A percentile compares a stretch with the other conserved stretches of the same genome.
Evolutionary conservation across 2,888 invertebrate species (phyloP).

Genomic region (Nymphalis urticae): DNA sequence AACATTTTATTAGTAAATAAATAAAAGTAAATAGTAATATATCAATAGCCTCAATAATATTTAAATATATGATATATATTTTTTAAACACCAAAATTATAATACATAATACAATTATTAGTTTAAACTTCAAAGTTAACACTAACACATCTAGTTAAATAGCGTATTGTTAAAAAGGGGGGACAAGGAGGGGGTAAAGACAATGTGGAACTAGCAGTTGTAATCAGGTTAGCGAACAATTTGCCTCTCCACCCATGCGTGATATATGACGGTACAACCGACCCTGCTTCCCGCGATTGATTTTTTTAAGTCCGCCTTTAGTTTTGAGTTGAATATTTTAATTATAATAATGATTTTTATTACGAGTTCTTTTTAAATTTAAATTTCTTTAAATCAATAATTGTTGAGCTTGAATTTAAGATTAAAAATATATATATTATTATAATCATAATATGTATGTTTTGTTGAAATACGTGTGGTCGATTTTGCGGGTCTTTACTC

Average conservation of each 20-base stretch:
- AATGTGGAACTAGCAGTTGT: constrained; percentile 81
- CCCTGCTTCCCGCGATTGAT: constrained; percentile 51
- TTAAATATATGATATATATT: too few relatives aligned
- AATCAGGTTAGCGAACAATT: constrained; percentile 92
- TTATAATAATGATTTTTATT: constrained; percentile 7
- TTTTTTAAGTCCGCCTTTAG: constrained; percentile 46
- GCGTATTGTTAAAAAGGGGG: constrained; percentile 7
- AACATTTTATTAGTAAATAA: too few relatives aligned
- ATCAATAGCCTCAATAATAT: too few relatives aligned
- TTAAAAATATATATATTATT: too few relatives aligned
- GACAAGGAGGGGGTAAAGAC: constrained; percentile 58
- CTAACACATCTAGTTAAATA: constrained; percentile 38
- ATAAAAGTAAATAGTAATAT: too few relatives aligned
- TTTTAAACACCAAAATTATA: too few relatives aligned
- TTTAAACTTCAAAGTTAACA: background rate
- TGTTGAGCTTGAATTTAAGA: too few relatives aligned
- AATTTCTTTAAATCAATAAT: background rate
- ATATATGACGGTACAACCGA: constrained; percentile 66
- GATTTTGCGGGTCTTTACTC: too few relatives aligned
- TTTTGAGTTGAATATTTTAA: constrained; percentile 31
- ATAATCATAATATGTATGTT: too few relatives aligned
- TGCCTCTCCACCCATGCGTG: constrained; percentile 88
- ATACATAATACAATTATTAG: background rate
- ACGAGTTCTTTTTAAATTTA: background rate
- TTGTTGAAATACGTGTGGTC: too few relatives aligned